Percentiles rank a stretch among this genome's conserved stretches.
Conservation (phyloP, 2,888 invertebrate genomes). For the Cephus runcator region DNA sequence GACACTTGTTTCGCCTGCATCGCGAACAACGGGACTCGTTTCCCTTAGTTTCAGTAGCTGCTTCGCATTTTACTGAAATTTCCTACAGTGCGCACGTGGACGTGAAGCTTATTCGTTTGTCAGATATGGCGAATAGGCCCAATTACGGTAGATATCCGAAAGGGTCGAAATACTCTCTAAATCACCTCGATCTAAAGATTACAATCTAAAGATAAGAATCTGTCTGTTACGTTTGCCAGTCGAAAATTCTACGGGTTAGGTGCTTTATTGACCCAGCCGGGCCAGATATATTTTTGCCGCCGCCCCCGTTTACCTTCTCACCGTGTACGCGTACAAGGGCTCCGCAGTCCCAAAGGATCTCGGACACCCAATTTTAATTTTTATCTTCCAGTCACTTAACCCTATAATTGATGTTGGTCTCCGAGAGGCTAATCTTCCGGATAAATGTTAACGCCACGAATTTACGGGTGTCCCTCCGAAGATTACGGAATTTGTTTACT, state of each 20-base stretch:
- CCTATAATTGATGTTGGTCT: constrained; percentile 13
- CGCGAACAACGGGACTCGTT: no score
- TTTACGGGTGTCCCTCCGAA: constrained; percentile 11
- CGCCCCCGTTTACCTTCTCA: background rate
- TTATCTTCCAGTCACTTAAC: constrained; percentile 16
- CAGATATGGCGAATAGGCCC: background rate
- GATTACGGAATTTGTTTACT: constrained; percentile 19
- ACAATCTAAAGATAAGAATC: background rate
- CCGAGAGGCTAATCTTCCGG: constrained; percentile 6
- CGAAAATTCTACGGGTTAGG: background rate
- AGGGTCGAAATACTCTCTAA: background rate
- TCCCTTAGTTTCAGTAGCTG: no score
- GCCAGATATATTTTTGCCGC: background rate
- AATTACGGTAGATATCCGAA: background rate
- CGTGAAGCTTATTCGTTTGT: no score
- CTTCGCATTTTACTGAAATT: background rate
- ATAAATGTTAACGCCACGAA: constrained; percentile 17
- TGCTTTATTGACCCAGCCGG: background rate
- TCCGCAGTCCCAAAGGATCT: background rate
- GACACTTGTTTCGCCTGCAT: no score
- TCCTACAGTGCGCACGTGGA: background rate
- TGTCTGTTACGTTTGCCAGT: background rate
- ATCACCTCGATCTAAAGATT: no score
- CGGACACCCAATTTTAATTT: constrained; percentile 10
- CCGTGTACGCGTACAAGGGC: background rate